phyloP scores from a whole-genome alignment of 2,797 vertebrate species.

The Avahi laniger region DNA sequence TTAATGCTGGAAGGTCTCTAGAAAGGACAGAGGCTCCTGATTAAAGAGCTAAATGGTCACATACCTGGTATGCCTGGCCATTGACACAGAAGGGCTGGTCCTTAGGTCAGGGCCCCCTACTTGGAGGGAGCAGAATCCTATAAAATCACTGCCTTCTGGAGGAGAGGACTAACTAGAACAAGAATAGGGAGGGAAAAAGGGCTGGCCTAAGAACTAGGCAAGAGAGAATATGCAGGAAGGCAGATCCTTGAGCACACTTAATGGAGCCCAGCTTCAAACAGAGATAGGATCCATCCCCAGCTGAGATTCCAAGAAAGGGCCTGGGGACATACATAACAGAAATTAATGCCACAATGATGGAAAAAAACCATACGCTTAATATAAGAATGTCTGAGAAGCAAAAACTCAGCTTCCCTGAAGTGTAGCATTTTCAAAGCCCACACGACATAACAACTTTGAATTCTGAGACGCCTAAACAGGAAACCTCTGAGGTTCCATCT shows the following conservation, averaged over 20 bases:
- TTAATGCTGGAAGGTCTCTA: slow-evolving; percentile 29
- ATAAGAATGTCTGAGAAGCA: background rate
- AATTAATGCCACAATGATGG: background rate
- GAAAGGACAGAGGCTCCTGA: slow-evolving; percentile 36
- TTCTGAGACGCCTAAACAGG: slow-evolving; percentile 73
- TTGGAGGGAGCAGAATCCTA: background rate
- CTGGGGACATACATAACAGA: background rate
- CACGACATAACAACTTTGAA: slow-evolving; percentile 68
- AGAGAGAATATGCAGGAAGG: fast-evolving
- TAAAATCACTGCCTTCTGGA: background rate
- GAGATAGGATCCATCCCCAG: background rate
- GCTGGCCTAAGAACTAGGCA: background rate
- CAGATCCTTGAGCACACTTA: no score
- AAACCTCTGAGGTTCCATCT: slow-evolving; percentile 73
- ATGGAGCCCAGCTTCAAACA: background rate
- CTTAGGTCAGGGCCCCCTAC: background rate
- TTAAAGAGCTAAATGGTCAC: slow-evolving; percentile 31
- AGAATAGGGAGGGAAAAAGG: fast-evolving
- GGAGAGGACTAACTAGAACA: background rate
- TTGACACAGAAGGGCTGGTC: background rate
- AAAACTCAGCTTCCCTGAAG: slow-evolving; percentile 25
- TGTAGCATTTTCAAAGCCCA: slow-evolving; percentile 70
- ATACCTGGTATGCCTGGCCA: background rate
- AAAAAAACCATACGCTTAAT: background rate
- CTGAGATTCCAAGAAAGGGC: background rate